Evolutionary conservation across 1,140 invertebrate species (phyloP).

Genomic region (Orchesella cincta): DNA sequence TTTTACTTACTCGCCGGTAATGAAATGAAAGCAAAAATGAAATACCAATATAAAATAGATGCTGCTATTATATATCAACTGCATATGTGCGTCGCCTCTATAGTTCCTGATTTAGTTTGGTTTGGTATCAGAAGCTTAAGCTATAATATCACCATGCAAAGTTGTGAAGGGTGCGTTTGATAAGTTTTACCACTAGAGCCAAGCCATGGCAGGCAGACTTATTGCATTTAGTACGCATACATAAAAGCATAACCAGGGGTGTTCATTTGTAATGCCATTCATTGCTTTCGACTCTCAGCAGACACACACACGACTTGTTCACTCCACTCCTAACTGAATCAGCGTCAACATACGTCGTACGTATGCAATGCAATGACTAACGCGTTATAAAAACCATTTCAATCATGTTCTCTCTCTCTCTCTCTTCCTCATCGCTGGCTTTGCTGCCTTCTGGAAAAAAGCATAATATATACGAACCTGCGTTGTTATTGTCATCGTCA

Average conservation of each 20-base stretch:
- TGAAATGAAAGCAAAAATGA: too few species aligned
- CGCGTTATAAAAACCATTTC: slow-evolving; percentile 6
- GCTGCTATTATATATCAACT: too few species aligned
- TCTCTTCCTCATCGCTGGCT: neutral
- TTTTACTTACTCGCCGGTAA: too few species aligned
- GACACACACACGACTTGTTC: slow-evolving; percentile 2
- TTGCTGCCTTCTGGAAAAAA: neutral
- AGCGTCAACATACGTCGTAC: neutral
- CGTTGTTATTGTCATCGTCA: neutral
- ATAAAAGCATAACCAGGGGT: neutral
- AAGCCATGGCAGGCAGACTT: neutral
- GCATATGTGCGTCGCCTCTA: too few species aligned
- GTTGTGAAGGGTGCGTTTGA: neutral
- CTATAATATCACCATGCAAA: too few species aligned
- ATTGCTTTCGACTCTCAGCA: neutral
- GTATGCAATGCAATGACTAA: slow-evolving; percentile 21
- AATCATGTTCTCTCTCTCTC: slow-evolving; percentile 1
- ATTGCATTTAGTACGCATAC: neutral
- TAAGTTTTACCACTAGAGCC: neutral
- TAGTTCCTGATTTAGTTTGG: too few species aligned
- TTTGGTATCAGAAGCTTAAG: too few species aligned
- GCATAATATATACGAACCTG: neutral
- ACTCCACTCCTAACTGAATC: neutral
- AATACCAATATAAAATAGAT: too few species aligned
- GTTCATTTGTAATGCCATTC: neutral